Conservation (phyloP, 2,888 invertebrate species). For the Melipona beecheii region DNA sequence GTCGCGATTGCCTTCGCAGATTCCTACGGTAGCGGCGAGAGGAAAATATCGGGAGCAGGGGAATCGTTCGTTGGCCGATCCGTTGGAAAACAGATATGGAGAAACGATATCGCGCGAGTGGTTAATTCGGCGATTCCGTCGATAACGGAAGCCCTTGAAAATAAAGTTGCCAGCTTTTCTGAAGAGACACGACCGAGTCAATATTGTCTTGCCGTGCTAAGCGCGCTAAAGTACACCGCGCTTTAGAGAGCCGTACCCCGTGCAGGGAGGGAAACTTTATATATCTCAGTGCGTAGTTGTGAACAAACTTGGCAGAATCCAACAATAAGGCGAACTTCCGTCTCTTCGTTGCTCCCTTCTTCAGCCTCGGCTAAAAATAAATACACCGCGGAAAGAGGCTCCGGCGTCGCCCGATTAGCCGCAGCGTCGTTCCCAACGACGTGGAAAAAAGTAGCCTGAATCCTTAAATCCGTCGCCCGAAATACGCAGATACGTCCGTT, state of each 20-base stretch:
- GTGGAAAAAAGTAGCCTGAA: constrained; percentile 6
- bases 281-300: constrained; percentile 63
- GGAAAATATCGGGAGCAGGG: background rate
- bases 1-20: too few relatives aligned
- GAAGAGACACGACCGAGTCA: constrained; percentile 61
- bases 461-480: background rate
- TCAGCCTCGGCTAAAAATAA: constrained; percentile 49
- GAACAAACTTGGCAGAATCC: constrained; percentile 55
- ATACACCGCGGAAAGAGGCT: constrained; percentile 24
- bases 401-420: constrained; percentile 9
- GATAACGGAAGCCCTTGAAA: constrained; percentile 69
- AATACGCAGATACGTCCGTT: background rate
- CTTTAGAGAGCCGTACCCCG: constrained; percentile 27
- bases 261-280: constrained; percentile 54
- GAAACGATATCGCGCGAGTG: constrained; percentile 13
- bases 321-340: constrained; percentile 58
- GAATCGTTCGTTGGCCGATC: constrained; percentile 1
- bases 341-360: constrained; percentile 50
- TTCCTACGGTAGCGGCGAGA: too few relatives aligned
- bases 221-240: constrained; percentile 57
- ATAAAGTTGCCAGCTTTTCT: constrained; percentile 66
- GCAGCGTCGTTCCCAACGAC: background rate
- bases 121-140: constrained; percentile 61
- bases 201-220: constrained; percentile 69
- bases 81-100: constrained; percentile 2